Conservation (phyloP, 2,888 invertebrate genomes). For the Drosophila yooni region DNA sequence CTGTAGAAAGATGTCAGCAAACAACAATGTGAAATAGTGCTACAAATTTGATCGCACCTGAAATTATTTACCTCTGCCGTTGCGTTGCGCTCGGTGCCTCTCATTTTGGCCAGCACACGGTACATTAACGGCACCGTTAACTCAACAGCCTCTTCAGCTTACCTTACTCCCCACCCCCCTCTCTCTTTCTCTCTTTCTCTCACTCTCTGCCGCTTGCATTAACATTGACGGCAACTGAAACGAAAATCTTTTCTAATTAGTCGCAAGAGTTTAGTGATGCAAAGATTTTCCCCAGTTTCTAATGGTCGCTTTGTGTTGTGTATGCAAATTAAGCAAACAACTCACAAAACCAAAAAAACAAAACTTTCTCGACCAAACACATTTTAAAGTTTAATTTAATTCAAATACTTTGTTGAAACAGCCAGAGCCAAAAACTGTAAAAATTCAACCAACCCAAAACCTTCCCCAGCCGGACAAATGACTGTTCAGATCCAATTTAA, state of each 20-base stretch:
- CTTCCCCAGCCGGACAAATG: slow-evolving; percentile 56
- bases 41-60: slow-evolving; percentile 62
- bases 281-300: slow-evolving; percentile 61
- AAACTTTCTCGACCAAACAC: slow-evolving; percentile 69
- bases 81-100: slow-evolving; percentile 1
- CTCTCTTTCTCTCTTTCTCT: neutral
- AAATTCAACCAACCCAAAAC: slow-evolving; percentile 25
- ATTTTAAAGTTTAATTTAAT: slow-evolving; percentile 72
- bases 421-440: slow-evolving; percentile 47
- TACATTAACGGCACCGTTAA: slow-evolving; percentile 66
- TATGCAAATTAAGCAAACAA: slow-evolving; percentile 67
- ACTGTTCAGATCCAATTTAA: slow-evolving; percentile 49
- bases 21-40: slow-evolving; percentile 69
- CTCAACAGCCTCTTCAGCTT: slow-evolving; percentile 36
- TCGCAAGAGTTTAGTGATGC: slow-evolving; percentile 58
- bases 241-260: slow-evolving; percentile 69
- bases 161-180: neutral
- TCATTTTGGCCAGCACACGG: slow-evolving; percentile 45
- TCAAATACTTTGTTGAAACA: slow-evolving; percentile 68
- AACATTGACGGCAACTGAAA: slow-evolving; percentile 53
- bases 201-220: slow-evolving; percentile 19
- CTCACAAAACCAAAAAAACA: slow-evolving; percentile 43
- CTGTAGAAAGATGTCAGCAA: slow-evolving; percentile 63
- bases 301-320: slow-evolving; percentile 54
- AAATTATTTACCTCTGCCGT: slow-evolving; percentile 40